Conservation (phyloP, 2,797 vertebrate genomes). For the Garrulus glandarius region DNA sequence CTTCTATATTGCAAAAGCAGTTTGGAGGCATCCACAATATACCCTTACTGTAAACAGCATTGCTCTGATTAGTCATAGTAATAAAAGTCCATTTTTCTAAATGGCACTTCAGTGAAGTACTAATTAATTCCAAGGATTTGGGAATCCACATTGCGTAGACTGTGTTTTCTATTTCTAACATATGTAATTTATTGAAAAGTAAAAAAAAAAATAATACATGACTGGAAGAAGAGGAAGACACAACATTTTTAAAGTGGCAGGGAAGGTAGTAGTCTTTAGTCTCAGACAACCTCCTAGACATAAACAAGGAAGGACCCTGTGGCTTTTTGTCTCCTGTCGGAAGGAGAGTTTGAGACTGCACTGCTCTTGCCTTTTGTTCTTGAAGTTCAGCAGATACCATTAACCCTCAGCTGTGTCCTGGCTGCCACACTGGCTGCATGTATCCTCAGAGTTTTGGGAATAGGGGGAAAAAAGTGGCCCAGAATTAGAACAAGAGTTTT, state of each 20-base stretch:
- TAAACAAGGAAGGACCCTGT: background rate
- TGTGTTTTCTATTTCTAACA: background rate
- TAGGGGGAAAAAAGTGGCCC: background rate
- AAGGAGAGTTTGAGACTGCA: background rate
- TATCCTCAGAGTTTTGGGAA: background rate
- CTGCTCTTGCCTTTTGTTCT: background rate
- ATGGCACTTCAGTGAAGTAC: background rate
- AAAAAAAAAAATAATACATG: too few relatives aligned
- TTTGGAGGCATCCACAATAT: background rate
- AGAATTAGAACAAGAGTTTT: background rate
- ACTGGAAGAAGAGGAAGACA: background rate
- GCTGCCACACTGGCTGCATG: background rate
- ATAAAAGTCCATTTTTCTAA: constrained; percentile 14
- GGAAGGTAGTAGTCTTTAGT: background rate
- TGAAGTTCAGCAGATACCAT: background rate
- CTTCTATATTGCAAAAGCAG: background rate
- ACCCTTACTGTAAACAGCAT: background rate
- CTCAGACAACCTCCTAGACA: background rate
- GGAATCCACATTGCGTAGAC: background rate
- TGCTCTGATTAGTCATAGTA: background rate
- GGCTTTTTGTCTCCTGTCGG: background rate
- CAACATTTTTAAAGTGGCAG: background rate
- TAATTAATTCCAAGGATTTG: constrained; percentile 20
- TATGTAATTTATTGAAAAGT: background rate
- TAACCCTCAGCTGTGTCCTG: background rate